A percentile compares a stretch with the other conserved stretches of the same genome.
phyloP scores from a whole-genome alignment of 2,113 vertebrate genomes.

The Rhynchopsitta pachyrhyncha region DNA sequence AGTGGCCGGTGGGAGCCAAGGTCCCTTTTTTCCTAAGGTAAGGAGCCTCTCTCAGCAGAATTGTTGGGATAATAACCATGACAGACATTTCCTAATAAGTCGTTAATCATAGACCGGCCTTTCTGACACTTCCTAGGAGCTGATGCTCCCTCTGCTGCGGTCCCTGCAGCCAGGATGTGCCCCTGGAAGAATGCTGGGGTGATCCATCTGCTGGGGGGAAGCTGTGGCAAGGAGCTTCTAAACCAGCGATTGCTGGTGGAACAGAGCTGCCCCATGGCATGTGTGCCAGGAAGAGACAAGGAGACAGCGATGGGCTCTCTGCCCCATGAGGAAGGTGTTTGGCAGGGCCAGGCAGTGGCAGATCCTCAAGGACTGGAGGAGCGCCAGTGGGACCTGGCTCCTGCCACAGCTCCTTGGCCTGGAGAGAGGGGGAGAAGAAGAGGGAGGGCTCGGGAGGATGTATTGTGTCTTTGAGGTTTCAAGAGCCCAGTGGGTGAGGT shows the following conservation, averaged over 20 bases:
- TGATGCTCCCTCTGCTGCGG: not conserved
- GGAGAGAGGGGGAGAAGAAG: not conserved
- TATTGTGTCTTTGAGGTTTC: not conserved
- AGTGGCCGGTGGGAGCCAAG: not conserved
- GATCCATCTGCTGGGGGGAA: not conserved
- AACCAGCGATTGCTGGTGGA: not conserved
- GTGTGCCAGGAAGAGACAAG: rapidly evolving
- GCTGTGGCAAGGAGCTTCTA: rapidly evolving
- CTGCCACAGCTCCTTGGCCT: not conserved
- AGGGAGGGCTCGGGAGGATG: not conserved
- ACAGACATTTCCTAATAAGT: conserved; percentile 2
- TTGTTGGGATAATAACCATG: not conserved
- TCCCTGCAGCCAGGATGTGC: rapidly evolving
- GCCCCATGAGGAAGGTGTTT: rapidly evolving
- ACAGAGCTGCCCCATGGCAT: not conserved
- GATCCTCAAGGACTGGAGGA: not conserved
- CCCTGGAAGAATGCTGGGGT: not conserved
- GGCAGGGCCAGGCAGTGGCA: not conserved
- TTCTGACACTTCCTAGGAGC: not conserved
- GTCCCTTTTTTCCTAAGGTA: not conserved
- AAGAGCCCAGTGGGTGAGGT: not conserved
- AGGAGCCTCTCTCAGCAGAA: not conserved
- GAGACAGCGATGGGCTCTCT: not conserved
- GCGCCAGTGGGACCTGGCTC: not conserved
- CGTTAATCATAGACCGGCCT: not conserved